Evolutionary conservation across 2,113 vertebrate genomes (phyloP).

Genomic region (Phalacrocorax brasilianus): DNA sequence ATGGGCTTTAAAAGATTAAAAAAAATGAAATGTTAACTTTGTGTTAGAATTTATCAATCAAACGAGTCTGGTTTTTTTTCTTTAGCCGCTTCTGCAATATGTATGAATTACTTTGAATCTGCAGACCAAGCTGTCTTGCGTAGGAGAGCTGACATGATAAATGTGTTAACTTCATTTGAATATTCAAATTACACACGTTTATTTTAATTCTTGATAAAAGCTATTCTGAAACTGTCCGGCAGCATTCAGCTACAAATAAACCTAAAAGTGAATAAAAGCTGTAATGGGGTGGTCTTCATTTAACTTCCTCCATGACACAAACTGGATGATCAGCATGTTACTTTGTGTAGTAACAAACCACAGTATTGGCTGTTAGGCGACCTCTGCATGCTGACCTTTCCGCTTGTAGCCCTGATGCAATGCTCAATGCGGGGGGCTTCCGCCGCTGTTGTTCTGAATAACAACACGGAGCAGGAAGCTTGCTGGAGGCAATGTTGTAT

Average conservation of each 20-base stretch:
- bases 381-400: background rate
- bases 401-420: background rate
- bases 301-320: background rate
- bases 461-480: background rate
- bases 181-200: background rate
- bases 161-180: background rate
- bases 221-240: background rate
- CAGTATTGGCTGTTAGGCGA: background rate
- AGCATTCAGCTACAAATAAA: background rate
- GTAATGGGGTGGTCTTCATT: background rate
- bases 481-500: background rate
- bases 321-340: rapidly evolving
- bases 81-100: background rate
- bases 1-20: background rate
- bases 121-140: background rate
- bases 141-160: background rate
- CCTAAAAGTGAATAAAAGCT: background rate
- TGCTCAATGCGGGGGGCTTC: background rate
- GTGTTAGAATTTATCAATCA: conserved; percentile 10
- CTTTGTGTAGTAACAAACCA: background rate
- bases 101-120: background rate
- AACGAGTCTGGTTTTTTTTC: background rate
- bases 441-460: background rate
- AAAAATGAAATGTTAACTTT: background rate
- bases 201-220: background rate